These are phyloP conservation scores for Sycophila texana DNA, from an alignment of 2,888 invertebrate genomes.

Conservation along the genomic window DNA sequence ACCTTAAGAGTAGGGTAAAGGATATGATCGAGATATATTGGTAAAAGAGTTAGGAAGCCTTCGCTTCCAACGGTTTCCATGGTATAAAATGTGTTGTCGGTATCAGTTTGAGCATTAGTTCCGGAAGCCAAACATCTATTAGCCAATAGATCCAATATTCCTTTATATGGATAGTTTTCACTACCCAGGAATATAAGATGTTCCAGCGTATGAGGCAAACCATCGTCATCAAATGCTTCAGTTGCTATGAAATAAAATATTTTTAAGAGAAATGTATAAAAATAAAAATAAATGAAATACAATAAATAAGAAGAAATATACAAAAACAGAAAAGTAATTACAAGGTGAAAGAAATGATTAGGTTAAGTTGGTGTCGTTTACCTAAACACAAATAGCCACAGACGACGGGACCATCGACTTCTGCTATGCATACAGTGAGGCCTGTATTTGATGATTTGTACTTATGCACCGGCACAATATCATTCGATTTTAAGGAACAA, in stretches of 20 bases:
- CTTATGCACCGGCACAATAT: slow-evolving; percentile 86
- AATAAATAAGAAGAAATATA: not conserved
- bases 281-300: not conserved
- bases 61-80: slow-evolving; percentile 91
- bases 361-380: slow-evolving; percentile 74
- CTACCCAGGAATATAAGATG: slow-evolving; percentile 95
- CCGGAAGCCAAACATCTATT: slow-evolving; percentile 93
- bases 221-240: slow-evolving; percentile 94
- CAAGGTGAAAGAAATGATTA: not conserved
- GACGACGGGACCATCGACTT: slow-evolving; percentile 93
- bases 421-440: slow-evolving; percentile 87
- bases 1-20: slow-evolving; percentile 88
- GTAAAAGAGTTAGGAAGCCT: slow-evolving; percentile 91
- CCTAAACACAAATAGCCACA: slow-evolving; percentile 92
- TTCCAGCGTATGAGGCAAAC: slow-evolving; percentile 93
- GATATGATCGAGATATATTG: slow-evolving; percentile 94
- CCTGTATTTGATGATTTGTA: slow-evolving; percentile 88
- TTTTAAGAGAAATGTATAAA: not conserved
- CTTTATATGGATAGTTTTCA: slow-evolving; percentile 92
- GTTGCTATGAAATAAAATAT: slow-evolving; percentile 80
- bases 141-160: slow-evolving; percentile 90
- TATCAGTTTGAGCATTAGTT: slow-evolving; percentile 93
- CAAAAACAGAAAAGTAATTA: not conserved
- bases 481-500: slow-evolving; percentile 82
- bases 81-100: slow-evolving; percentile 93